These are phyloP conservation scores for Odontomyia ornata DNA, from an alignment of 2,888 invertebrate species.

Conservation along the genomic window DNA sequence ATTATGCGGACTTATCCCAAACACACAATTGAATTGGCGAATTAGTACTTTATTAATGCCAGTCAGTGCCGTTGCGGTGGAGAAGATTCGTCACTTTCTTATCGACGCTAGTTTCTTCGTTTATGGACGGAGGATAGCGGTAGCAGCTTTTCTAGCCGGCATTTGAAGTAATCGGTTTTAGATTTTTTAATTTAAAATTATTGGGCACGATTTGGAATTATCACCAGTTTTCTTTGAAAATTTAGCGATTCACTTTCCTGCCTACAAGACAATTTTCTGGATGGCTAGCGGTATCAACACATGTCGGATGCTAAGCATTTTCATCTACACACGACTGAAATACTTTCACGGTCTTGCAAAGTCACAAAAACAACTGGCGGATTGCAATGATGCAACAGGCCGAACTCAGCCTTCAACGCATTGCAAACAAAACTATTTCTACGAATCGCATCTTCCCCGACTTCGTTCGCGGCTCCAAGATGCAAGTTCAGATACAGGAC, in stretches of 20 bases:
- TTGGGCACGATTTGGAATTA: too few species aligned
- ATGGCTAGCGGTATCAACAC: too few species aligned
- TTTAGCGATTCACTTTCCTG: too few species aligned
- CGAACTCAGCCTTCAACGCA: slow-evolving; percentile 23
- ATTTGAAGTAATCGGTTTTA: too few species aligned
- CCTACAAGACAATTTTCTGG: too few species aligned
- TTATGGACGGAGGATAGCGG: too few species aligned
- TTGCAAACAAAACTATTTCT: slow-evolving; percentile 20
- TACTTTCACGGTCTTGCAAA: background rate
- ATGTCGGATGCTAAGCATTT: too few species aligned
- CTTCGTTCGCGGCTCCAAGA: background rate
- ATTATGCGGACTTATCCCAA: slow-evolving; percentile 6
- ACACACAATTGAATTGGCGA: slow-evolving; percentile 2
- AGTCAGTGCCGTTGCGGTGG: background rate
- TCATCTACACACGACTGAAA: background rate
- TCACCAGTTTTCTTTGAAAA: too few species aligned
- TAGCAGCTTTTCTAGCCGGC: too few species aligned
- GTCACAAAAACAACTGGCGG: background rate
- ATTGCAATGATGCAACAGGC: slow-evolving; percentile 23
- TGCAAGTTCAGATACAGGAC: slow-evolving; percentile 11
- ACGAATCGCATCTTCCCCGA: slow-evolving; percentile 1
- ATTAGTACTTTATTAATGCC: background rate
- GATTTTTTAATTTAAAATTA: too few species aligned
- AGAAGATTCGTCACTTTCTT: slow-evolving; percentile 18
- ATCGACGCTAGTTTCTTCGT: background rate